phyloP scores from a whole-genome alignment of 1,140 invertebrate genomes.

The Caenorhabditis inopinata region DNA sequence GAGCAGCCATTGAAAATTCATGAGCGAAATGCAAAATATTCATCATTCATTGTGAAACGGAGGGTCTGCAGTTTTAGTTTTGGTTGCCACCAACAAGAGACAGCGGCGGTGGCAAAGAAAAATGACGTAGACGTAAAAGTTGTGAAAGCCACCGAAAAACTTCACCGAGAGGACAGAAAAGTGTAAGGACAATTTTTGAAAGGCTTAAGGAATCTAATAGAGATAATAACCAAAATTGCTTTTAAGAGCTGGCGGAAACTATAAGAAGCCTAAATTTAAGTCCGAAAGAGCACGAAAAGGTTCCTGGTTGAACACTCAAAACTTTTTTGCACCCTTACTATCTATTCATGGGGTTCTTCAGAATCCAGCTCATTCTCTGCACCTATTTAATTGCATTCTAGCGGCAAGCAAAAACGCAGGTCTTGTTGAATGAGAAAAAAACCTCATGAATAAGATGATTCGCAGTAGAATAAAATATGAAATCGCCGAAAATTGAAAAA shows the following conservation, averaged over 20 bases:
- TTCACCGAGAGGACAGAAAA: neutral
- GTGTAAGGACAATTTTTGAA: neutral
- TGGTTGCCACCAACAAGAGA: slow-evolving; percentile 31
- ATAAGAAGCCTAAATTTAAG: no score
- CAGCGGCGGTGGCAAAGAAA: neutral
- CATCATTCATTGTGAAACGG: slow-evolving; percentile 20
- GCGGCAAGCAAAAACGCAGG: neutral
- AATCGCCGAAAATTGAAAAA: neutral
- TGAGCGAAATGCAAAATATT: slow-evolving; percentile 23
- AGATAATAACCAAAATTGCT: neutral
- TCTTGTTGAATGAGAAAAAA: no score
- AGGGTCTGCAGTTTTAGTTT: neutral
- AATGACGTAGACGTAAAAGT: slow-evolving; percentile 3
- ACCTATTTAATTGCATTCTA: no score
- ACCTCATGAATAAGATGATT: neutral
- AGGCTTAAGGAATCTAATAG: neutral
- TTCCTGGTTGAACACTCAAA: neutral
- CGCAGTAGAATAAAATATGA: slow-evolving; percentile 1
- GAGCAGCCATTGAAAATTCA: neutral
- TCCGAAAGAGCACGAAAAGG: slow-evolving; percentile 7
- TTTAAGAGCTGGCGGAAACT: neutral
- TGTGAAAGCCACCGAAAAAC: neutral
- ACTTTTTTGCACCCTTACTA: neutral
- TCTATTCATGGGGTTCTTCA: slow-evolving; percentile 16
- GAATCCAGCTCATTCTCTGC: neutral